These are phyloP conservation scores for Heliconius erato DNA, from an alignment of 2,888 invertebrate genomes.

Conservation along the genomic window DNA sequence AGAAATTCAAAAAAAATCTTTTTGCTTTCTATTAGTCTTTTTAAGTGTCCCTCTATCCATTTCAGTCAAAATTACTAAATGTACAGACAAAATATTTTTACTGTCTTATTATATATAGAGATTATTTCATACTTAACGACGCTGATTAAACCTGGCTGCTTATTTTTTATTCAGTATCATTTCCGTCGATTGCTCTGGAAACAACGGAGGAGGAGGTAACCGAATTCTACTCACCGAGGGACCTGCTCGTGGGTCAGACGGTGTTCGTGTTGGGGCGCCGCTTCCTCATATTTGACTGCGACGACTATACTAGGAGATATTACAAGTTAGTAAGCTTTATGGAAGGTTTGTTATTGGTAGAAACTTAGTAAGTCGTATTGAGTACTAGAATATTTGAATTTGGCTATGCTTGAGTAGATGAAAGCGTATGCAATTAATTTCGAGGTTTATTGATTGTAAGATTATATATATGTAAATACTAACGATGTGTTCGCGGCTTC, in stretches of 20 bases:
- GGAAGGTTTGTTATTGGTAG: not conserved
- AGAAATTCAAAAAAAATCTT: no score
- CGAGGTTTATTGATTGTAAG: not conserved
- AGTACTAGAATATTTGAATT: not conserved
- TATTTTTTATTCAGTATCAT: slow-evolving; percentile 75
- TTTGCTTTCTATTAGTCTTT: no score
- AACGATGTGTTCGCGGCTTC: no score
- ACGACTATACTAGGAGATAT: slow-evolving; percentile 92
- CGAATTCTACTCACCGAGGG: slow-evolving; percentile 91
- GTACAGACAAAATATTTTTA: no score
- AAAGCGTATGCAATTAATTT: not conserved
- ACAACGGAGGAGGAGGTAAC: slow-evolving; percentile 89
- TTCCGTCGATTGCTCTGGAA: slow-evolving; percentile 89
- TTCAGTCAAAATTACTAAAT: no score
- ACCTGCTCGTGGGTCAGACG: slow-evolving; percentile 91
- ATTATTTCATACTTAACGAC: slow-evolving; percentile 22
- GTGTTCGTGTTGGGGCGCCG: slow-evolving; percentile 89
- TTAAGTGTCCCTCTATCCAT: no score
- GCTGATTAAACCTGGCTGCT: slow-evolving; percentile 36
- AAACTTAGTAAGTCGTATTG: not conserved
- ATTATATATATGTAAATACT: not conserved
- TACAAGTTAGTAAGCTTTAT: slow-evolving; percentile 76
- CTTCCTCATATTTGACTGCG: slow-evolving; percentile 92
- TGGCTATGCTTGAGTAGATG: not conserved
- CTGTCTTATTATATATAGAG: no score